A percentile compares a stretch with the other conserved stretches of the same genome.
phyloP scores from a whole-genome alignment of 2,888 invertebrate genomes.

The Myopa tessellatipennis region DNA sequence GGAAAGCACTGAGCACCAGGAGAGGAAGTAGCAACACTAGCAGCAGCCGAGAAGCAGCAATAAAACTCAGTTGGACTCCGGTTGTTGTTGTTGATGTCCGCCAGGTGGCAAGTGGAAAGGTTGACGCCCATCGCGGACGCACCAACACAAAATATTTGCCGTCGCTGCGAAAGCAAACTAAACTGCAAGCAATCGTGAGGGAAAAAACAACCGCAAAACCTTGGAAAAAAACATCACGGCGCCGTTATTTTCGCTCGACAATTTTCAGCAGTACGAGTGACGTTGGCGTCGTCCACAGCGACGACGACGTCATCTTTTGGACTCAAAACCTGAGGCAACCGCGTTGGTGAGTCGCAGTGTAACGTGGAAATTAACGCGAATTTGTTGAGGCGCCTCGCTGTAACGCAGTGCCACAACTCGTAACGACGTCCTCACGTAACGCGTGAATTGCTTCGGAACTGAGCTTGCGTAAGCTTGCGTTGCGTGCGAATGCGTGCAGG shows the following conservation, averaged over 20 bases:
- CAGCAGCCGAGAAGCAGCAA: neutral
- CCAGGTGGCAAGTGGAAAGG: constrained; percentile 37
- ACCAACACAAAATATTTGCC: constrained; percentile 20
- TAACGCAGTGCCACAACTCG: constrained; percentile 1
- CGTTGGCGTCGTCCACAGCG: neutral
- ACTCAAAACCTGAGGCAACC: constrained; percentile 62
- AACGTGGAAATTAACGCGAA: constrained; percentile 67
- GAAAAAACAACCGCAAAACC: constrained; percentile 11
- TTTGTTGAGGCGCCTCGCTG: constrained; percentile 59
- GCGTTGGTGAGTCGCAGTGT: constrained; percentile 63
- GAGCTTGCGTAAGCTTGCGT: constrained; percentile 18
- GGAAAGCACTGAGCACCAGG: neutral
- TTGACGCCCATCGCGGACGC: constrained; percentile 35
- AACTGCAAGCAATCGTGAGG: neutral
- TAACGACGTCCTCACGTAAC: neutral
- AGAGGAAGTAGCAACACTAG: constrained; percentile 22
- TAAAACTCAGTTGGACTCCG: neutral
- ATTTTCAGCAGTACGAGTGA: neutral
- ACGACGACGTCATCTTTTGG: constrained; percentile 7
- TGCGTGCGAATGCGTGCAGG: constrained; percentile 22
- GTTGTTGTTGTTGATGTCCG: neutral
- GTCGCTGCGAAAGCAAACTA: constrained; percentile 28
- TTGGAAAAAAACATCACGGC: constrained; percentile 12
- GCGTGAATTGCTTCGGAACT: neutral
- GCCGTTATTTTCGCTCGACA: constrained; percentile 29